Evolutionary conservation across 2,888 invertebrate genomes (phyloP).

Genomic region (Lysandra bellargus): DNA sequence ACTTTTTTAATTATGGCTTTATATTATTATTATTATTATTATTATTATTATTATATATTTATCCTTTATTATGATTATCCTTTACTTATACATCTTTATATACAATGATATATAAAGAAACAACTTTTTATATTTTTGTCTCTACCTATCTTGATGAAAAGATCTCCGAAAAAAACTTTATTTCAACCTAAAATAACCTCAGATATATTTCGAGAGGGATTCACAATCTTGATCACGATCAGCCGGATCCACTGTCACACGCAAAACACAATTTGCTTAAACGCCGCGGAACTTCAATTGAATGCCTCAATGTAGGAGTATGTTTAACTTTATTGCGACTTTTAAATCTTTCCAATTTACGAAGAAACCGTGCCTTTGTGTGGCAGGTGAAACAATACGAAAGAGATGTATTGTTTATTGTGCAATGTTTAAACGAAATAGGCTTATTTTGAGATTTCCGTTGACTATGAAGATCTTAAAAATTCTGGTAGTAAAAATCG

Average conservation of each 20-base stretch:
- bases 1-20: too few species aligned
- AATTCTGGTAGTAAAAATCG: too few species aligned
- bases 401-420: neutral
- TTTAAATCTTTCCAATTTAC: constrained; percentile 51
- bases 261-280: constrained; percentile 50
- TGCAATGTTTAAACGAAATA: neutral
- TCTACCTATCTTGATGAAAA: too few species aligned
- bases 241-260: constrained; percentile 40
- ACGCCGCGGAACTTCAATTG: constrained; percentile 49
- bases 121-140: too few species aligned
- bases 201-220: neutral
- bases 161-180: neutral
- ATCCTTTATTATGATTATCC: too few species aligned
- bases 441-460: neutral
- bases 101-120: too few species aligned
- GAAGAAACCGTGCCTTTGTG: constrained; percentile 35
- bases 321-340: constrained; percentile 39
- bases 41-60: too few species aligned
- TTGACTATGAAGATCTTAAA: neutral
- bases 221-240: constrained; percentile 7
- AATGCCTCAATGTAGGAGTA: constrained; percentile 47
- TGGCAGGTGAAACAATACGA: neutral
- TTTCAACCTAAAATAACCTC: neutral
- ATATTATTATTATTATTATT: too few species aligned
- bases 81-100: too few species aligned